Conservation (phyloP, 2,797 vertebrate species). For the Hafferia zeledoni region DNA sequence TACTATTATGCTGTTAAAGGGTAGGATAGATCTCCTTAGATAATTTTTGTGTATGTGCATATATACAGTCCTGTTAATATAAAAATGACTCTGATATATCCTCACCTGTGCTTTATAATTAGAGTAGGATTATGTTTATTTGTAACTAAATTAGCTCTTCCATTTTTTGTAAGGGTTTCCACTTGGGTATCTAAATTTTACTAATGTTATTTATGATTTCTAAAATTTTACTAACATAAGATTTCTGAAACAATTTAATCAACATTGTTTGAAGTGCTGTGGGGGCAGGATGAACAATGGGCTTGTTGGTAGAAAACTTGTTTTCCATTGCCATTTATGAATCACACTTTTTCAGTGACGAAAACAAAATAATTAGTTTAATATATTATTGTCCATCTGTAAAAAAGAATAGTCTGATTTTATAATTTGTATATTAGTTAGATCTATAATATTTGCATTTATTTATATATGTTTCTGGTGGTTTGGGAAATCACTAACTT, state of each 20-base stretch:
- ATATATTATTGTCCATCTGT: background rate
- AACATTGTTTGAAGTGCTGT: background rate
- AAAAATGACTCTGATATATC: background rate
- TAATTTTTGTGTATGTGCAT: fast-evolving
- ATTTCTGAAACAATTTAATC: background rate
- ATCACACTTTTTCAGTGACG: background rate
- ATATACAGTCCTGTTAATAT: background rate
- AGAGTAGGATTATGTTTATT: background rate
- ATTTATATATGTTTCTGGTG: background rate
- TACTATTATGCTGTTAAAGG: background rate
- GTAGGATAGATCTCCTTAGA: background rate
- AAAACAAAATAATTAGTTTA: background rate
- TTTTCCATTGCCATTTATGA: background rate
- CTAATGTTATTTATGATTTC: background rate
- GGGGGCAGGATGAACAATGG: background rate
- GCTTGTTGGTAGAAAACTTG: background rate
- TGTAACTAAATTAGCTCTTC: background rate
- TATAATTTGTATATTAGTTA: background rate
- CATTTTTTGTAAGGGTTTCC: background rate
- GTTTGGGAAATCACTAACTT: background rate
- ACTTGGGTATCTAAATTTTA: background rate
- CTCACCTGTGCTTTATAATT: background rate
- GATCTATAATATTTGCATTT: background rate
- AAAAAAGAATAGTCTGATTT: background rate
- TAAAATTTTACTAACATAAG: background rate